A percentile compares a stretch with the other conserved stretches of the same genome.
Evolutionary conservation across 2,113 vertebrate genomes (phyloP).

Genomic region (Herpetotheres cachinnans): DNA sequence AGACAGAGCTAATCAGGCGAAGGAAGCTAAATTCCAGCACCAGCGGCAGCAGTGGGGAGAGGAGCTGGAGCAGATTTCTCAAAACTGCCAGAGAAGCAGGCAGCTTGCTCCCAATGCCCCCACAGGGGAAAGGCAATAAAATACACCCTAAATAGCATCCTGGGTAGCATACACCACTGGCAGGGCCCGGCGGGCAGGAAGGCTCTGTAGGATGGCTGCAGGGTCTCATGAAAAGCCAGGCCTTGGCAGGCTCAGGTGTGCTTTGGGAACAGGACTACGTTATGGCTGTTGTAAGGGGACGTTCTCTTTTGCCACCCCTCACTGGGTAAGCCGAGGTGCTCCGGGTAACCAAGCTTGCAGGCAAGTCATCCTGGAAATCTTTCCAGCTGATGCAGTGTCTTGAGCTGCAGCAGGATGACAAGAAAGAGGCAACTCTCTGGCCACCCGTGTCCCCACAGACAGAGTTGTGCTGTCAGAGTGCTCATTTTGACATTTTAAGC

Average conservation of each 20-base stretch:
- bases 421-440: background rate
- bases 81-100: background rate
- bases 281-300: background rate
- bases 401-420: background rate
- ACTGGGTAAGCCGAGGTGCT: background rate
- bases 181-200: fast-evolving
- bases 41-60: background rate
- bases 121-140: background rate
- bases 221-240: background rate
- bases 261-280: background rate
- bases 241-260: background rate
- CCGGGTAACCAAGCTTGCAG: background rate
- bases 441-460: fast-evolving
- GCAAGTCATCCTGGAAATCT: background rate
- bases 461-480: background rate
- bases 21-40: conserved; percentile 1
- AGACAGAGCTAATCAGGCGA: background rate
- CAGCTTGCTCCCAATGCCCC: background rate
- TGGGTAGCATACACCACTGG: background rate
- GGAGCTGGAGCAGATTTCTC: background rate
- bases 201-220: background rate
- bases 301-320: background rate
- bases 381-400: background rate
- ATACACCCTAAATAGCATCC: background rate
- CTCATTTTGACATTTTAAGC: background rate